Evolutionary conservation across 2,888 invertebrate genomes (phyloP).

Genomic region (Heliconius cydno): DNA sequence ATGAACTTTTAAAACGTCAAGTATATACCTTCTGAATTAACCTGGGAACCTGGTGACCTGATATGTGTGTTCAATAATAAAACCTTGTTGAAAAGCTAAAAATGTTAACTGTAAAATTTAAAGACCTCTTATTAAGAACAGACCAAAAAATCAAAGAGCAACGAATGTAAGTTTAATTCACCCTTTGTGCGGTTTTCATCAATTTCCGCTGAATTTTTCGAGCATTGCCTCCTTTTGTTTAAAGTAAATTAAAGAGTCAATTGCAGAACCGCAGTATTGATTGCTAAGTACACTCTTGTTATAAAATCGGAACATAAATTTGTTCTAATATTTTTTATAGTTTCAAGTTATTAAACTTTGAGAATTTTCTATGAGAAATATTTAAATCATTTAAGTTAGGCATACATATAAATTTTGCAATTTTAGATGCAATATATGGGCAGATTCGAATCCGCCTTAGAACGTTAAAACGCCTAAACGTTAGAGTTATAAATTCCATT

Average conservation of each 20-base stretch:
- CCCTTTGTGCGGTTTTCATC: constrained; percentile 45
- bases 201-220: constrained; percentile 31
- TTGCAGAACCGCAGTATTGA: background rate
- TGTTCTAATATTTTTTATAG: background rate
- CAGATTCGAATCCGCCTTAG: too few relatives aligned
- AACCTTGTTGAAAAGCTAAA: background rate
- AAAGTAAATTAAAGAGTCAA: constrained; percentile 28
- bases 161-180: constrained; percentile 46
- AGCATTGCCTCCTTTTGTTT: constrained; percentile 15
- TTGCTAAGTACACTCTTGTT: background rate
- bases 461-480: too few relatives aligned
- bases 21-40: too few relatives aligned
- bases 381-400: too few relatives aligned
- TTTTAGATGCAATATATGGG: too few relatives aligned
- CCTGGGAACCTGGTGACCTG: too few relatives aligned
- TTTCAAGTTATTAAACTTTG: background rate
- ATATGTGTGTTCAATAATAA: too few relatives aligned
- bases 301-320: background rate
- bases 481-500: too few relatives aligned
- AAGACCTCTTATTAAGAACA: constrained; percentile 42
- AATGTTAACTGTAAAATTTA: constrained; percentile 6
- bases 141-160: constrained; percentile 47
- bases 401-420: too few relatives aligned
- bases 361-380: too few relatives aligned
- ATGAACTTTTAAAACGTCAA: too few relatives aligned